Conservation (phyloP, 2,113 vertebrate species). For the Phycodurus eques region DNA sequence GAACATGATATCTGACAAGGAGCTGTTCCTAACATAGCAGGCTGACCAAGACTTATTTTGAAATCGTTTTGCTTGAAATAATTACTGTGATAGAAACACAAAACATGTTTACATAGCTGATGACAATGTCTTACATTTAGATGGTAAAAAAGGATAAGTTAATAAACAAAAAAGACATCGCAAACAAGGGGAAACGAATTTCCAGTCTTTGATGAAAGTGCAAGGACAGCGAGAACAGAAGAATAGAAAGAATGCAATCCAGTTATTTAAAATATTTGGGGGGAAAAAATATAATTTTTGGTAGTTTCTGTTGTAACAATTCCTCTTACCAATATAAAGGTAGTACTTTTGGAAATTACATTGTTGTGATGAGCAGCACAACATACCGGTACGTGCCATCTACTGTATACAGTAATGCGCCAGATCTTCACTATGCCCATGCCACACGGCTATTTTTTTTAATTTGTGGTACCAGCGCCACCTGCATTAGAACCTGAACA, state of each 20-base stretch:
- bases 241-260: neutral
- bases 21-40: neutral
- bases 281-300: neutral
- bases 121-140: neutral
- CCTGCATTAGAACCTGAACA: neutral
- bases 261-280: neutral
- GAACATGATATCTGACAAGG: conserved; percentile 20
- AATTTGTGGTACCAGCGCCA: neutral
- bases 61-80: neutral
- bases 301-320: neutral
- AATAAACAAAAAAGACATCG: no score
- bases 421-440: neutral
- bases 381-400: neutral
- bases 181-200: no score
- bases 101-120: no score
- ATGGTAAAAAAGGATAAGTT: neutral
- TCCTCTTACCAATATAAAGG: neutral
- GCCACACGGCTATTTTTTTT: neutral
- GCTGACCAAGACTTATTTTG: neutral
- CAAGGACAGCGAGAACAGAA: neutral
- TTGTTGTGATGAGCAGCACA: neutral
- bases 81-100: neutral
- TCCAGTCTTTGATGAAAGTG: neutral
- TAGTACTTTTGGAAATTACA: neutral
- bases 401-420: no score